Evolutionary conservation across 2,113 vertebrate species (phyloP).

Genomic region (Ptychochromis oligacanthus): DNA sequence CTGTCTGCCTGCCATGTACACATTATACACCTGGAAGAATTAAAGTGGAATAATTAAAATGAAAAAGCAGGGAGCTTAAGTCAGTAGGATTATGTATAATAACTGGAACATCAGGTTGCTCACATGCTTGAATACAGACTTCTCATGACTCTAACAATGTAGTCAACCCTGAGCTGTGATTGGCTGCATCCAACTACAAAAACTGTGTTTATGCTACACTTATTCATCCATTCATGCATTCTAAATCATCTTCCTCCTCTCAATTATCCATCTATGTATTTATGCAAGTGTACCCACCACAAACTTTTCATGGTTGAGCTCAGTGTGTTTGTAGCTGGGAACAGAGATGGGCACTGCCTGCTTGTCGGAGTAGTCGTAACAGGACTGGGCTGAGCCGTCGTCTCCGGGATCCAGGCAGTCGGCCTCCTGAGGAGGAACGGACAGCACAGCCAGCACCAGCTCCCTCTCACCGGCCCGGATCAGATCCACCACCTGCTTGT

Average conservation of each 20-base stretch:
- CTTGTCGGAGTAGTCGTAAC: conserved; percentile 96
- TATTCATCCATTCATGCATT: neutral
- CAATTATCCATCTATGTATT: neutral
- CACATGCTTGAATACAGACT: neutral
- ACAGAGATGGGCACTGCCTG: conserved; percentile 97
- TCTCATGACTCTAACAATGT: neutral
- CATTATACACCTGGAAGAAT: conserved; percentile 88
- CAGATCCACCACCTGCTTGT: conserved; percentile 99
- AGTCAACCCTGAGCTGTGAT: neutral
- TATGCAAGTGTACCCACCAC: conserved; percentile 83
- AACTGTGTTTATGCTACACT: neutral
- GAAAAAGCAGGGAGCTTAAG: neutral
- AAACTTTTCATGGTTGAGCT: conserved; percentile 95
- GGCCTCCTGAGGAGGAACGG: conserved; percentile 91
- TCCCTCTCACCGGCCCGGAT: conserved; percentile 93
- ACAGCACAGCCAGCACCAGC: conserved; percentile 90
- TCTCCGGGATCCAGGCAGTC: conserved; percentile 91
- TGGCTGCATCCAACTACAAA: neutral
- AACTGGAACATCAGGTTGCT: neutral
- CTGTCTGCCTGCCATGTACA: conserved; percentile 96
- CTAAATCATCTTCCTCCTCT: neutral
- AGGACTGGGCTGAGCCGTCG: conserved; percentile 87
- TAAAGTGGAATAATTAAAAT: neutral
- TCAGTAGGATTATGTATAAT: neutral
- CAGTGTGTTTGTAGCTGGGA: conserved; percentile 96